Evolutionary conservation across 1,140 invertebrate species (phyloP), one percentile per base, ranked within the genome.

Genomic region (Pogonomyrmex barbatus): DNA sequence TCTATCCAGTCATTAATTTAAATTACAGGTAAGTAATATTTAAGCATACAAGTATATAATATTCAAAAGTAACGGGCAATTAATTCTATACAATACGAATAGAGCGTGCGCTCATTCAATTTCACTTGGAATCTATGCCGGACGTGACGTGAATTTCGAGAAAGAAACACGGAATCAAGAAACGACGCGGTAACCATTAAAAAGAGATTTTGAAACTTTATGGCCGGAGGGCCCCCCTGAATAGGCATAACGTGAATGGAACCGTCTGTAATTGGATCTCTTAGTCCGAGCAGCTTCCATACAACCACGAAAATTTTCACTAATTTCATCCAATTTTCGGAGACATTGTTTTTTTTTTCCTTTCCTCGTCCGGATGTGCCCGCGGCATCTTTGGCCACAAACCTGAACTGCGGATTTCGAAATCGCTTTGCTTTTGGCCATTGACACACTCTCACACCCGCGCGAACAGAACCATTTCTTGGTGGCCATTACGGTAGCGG

Each of bases 191-290:
- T 86, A 76, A 62, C 86, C 92, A 94, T 95, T 94, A 94, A 94
- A 95, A 95, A 93, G 88, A 88, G 92, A 95, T 95, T 94, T 95
- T 87, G 90, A 88, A 79, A 84, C 60, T 50, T 45, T 56, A 45
- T 86, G 63, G 70, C 86, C 47, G 50, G 89, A 86, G 91, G 91
- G 87, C 54, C 50, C 60, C 65, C 50, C 12, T n/a, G 60, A 84
- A 86, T 52, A 63, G 71, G 71, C 75, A 89, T 91, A 68, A 93
- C 87, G 90, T 93, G 92, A 94, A 94, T 92, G 91, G 91, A 91
- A 58, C 90, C 85, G 87, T 77, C 81, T 89, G 87, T 92, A 94
- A 94, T 93, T 92, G 85, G 77, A 89, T 89, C 54, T 85, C 47
- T 68, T 68, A 86, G 76, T 54, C 75, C 79, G 58, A 70, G 33